Evolutionary conservation across 2,797 vertebrate species (phyloP), one percentile per base, ranked within the genome.

Genomic region (Lutjanus campechanus): DNA sequence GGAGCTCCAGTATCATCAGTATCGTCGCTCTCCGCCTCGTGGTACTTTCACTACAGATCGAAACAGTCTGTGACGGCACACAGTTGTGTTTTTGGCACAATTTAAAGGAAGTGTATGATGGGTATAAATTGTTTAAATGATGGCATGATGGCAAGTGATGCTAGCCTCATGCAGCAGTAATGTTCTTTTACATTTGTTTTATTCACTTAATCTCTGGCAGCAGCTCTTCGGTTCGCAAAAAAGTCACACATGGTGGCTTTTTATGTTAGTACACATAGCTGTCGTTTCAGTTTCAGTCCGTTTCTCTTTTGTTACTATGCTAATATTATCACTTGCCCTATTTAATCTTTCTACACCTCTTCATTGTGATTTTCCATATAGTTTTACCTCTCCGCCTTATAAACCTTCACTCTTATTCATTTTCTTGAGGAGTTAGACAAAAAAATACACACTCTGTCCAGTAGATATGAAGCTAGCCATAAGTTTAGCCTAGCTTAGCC

Each of bases 1-100:
- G 83, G 44, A 82, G 66, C 73, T 61, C 63, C 41, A 19, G 78
- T 43, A 44, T 74, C 53, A 43, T 29, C 69, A 43, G 62, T 43
- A 41, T 50, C 22, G 0, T 50, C 22, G 0, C 22, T 61, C 65
- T 66, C 59, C 22, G 61, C 53, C 67, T 66, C 62, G 60, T 19
- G 29, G 64, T 56, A 47, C 40, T 68, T 56, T 65, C 11, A 53
- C 77, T 65, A 20, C 9, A 1, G 29, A 16, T 60, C 9, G 0
- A 44, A 41, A 69, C 11, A 11, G 7, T 36, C 29, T 20, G 58
- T 49, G 12, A 46, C 17, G 5, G 44, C 11, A n/a, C 1, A 22
- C 19, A 63, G 51, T 25, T 41, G 22, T 22, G 9, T 56, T 9
- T 36, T 9, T 59, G 20, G 53, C 22, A 22, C 22, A 46, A 8